A percentile compares a stretch with the other conserved stretches of the same genome.
These are phyloP conservation scores for Gymnarchus niloticus DNA, from an alignment of 2,113 vertebrate species.

Conservation along the genomic window DNA sequence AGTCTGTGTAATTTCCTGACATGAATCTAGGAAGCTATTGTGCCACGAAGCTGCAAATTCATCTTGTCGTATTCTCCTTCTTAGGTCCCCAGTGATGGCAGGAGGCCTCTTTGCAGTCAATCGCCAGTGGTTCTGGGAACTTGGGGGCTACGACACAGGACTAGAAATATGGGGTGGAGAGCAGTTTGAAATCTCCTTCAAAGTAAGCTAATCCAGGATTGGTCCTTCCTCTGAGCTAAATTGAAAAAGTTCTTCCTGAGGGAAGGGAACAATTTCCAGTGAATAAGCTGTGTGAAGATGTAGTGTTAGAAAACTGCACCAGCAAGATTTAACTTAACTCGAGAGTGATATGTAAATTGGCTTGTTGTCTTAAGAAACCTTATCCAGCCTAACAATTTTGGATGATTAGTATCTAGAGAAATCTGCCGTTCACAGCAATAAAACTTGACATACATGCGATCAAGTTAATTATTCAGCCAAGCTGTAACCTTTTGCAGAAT, in stretches of 20 bases:
- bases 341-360: background rate
- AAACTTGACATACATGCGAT: background rate
- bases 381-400: background rate
- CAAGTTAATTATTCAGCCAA: background rate
- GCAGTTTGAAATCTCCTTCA: constrained; percentile 82
- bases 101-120: constrained; percentile 80
- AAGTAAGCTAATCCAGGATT: constrained; percentile 69
- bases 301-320: background rate
- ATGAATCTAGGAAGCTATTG: background rate
- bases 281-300: constrained; percentile 1
- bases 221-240: constrained; percentile 2
- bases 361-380: background rate
- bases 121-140: constrained; percentile 82
- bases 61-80: background rate
- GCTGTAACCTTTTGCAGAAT: background rate
- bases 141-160: constrained; percentile 54
- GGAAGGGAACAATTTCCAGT: constrained; percentile 8
- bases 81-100: constrained; percentile 85
- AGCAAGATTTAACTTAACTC: background rate
- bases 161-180: constrained; percentile 78
- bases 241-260: constrained; percentile 2
- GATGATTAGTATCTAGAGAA: background rate
- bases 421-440: background rate
- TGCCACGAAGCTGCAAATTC: background rate
- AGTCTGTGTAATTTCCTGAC: background rate